These are phyloP conservation scores for Hipposideros armiger DNA, from an alignment of 2,113 vertebrate genomes.

Conservation along the genomic window DNA sequence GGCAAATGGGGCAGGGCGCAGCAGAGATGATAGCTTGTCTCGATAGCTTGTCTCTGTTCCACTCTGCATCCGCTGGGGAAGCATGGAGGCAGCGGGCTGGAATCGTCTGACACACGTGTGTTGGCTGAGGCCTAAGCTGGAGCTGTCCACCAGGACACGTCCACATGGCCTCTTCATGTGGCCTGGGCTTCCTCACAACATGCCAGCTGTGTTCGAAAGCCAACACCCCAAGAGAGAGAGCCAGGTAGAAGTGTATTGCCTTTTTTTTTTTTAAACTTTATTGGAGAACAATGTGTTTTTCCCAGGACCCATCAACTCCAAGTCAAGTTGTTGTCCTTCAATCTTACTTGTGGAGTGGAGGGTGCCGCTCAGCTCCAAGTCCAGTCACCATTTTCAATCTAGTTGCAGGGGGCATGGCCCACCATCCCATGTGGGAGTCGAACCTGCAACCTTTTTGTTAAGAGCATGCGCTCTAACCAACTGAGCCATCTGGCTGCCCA, in stretches of 20 bases:
- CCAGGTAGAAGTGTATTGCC: neutral
- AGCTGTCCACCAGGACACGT: neutral
- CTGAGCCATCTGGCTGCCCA: no score
- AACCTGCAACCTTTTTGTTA: no score
- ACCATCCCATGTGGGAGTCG: no score
- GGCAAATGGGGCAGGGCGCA: neutral
- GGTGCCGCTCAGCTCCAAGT: no score
- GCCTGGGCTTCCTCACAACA: neutral
- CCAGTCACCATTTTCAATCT: no score
- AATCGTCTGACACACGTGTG: fast-evolving
- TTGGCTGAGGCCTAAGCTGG: neutral
- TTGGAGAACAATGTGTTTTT: no score
- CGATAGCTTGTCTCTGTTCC: neutral
- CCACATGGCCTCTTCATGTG: fast-evolving
- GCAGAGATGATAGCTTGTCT: neutral
- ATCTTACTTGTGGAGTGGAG: no score
- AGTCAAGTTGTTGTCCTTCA: no score
- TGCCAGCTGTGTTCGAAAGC: neutral
- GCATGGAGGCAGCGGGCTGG: neutral
- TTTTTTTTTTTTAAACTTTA: no score
- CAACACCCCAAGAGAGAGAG: neutral
- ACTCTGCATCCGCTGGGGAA: fast-evolving
- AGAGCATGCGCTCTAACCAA: no score
- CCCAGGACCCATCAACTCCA: no score
- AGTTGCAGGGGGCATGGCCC: no score